These are phyloP conservation scores for Drosophila neoperkinsi DNA, from an alignment of 2,888 invertebrate species.

Conservation along the genomic window DNA sequence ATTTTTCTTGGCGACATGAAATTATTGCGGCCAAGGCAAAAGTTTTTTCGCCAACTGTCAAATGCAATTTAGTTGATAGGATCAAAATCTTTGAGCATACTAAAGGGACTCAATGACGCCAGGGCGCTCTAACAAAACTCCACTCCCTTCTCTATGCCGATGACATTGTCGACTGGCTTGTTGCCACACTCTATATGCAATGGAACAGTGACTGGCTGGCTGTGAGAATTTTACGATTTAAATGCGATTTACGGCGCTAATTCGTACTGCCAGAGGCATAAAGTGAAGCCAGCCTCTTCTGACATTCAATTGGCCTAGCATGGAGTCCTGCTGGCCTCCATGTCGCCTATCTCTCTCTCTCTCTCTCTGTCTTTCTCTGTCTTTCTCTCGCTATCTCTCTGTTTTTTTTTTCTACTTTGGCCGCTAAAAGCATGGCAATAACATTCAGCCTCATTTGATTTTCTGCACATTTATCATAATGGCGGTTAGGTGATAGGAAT, in stretches of 20 bases:
- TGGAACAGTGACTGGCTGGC: slow-evolving; percentile 72
- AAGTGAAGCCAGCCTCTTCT: slow-evolving; percentile 26
- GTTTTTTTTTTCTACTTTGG: not conserved
- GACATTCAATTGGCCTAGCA: slow-evolving; percentile 62
- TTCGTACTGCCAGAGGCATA: slow-evolving; percentile 71
- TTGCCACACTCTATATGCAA: slow-evolving; percentile 61
- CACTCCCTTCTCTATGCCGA: not conserved
- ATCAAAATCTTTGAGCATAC: slow-evolving; percentile 79
- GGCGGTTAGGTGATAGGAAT: slow-evolving; percentile 21
- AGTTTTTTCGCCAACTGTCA: slow-evolving; percentile 82
- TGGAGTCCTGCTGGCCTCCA: slow-evolving; percentile 29
- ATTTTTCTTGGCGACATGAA: slow-evolving; percentile 36
- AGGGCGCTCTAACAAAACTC: slow-evolving; percentile 7
- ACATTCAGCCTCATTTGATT: slow-evolving; percentile 75
- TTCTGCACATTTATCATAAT: slow-evolving; percentile 73
- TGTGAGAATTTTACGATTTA: slow-evolving; percentile 78
- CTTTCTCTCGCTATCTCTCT: not conserved
- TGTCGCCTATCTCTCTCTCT: slow-evolving; percentile 24
- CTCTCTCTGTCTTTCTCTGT: not conserved
- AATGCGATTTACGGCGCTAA: slow-evolving; percentile 81
- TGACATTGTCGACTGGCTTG: slow-evolving; percentile 43
- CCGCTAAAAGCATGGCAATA: slow-evolving; percentile 61
- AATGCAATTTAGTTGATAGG: slow-evolving; percentile 85
- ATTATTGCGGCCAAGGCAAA: slow-evolving; percentile 65
- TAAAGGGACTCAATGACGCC: slow-evolving; percentile 28